Base-by-base conservation (phyloP, 2,888 invertebrate genomes). In the Carterocephalus palaemon region DNA sequence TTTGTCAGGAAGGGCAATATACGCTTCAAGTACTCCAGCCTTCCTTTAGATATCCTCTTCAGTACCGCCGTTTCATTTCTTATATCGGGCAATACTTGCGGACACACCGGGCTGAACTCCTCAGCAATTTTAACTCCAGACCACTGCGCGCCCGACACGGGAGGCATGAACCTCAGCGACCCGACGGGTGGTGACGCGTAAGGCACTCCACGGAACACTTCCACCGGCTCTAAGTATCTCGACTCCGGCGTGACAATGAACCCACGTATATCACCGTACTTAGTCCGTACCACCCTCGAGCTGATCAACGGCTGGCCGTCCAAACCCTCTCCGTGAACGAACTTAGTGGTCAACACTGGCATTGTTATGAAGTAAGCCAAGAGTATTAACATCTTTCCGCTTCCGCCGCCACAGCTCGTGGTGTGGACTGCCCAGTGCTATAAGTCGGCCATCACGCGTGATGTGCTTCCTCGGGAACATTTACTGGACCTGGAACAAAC, bases 171-270 rank as follows among this genome's bases (percentile, higher is more conserved):
- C 48, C 98, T 90, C 49, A 98, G 85, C 46, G 93, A 92, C 3
- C 95, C 96, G 28, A 94, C 87, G 19, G 97, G 97, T 12, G 98
- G 94, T 33, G 96, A 95, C 15, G 97, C 98, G 77, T 98, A 98
- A 3, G 97, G 97, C 48, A 98, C 93, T 4, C 98, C 98, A 37
- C 95, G 90, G 75, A 96, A 98, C 53, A 95, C 94, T 76, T 97
- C 97, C 10, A 98, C 97, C 45, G 95, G 93, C 74, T 95, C 95
- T 59, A 95, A 81, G 69, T 92, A 93, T 55, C 94, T 90, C 13
- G 92, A 90, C 62, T 95, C 95, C 58, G 94, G 91, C 49, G 93
- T 93, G 43, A 94, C 92, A 62, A 95, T 94, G 59, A 94, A 92
- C 37, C 95, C 95, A 67, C 94, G 91, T 54, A 95, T 90, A 70